Evolutionary conservation across 2,113 vertebrate species (phyloP).

Genomic region (Sphaerodactylus townsendi): DNA sequence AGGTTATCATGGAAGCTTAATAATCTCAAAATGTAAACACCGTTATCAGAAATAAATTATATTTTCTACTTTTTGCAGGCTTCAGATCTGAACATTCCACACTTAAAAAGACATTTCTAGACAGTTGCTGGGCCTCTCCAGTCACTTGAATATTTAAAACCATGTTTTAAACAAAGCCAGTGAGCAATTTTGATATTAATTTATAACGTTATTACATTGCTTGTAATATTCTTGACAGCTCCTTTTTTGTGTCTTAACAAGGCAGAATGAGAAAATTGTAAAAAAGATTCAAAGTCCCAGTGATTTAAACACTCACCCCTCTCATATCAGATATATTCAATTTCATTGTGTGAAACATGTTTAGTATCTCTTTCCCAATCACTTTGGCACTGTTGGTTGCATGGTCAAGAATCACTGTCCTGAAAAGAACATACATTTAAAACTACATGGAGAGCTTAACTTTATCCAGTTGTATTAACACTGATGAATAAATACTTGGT

Average conservation of each 20-base stretch:
- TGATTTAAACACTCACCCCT: conserved; percentile 78
- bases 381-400: conserved; percentile 88
- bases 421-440: conserved; percentile 65
- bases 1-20: not conserved
- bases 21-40: not conserved
- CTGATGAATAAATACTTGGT: not conserved
- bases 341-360: conserved; percentile 92
- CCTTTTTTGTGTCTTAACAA: not conserved
- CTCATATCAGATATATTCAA: conserved; percentile 90
- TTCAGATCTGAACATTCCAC: not conserved
- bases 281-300: conserved; percentile 14
- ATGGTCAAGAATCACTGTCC: conserved; percentile 89
- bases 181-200: not conserved
- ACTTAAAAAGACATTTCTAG: not conserved
- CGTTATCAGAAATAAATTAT: not conserved
- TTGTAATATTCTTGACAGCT: not conserved
- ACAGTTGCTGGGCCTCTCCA: not conserved
- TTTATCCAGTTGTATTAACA: not conserved
- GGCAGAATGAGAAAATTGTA: not conserved
- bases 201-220: not conserved
- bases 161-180: not conserved
- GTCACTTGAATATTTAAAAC: not conserved
- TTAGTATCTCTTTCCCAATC: conserved; percentile 88
- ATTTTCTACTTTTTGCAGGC: not conserved
- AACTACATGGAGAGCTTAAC: conserved; percentile 32